A percentile compares a stretch with the other conserved stretches of the same genome.
phyloP scores from a whole-genome alignment of 2,797 vertebrate genomes.

The Schizopygopsis pylzovi region DNA sequence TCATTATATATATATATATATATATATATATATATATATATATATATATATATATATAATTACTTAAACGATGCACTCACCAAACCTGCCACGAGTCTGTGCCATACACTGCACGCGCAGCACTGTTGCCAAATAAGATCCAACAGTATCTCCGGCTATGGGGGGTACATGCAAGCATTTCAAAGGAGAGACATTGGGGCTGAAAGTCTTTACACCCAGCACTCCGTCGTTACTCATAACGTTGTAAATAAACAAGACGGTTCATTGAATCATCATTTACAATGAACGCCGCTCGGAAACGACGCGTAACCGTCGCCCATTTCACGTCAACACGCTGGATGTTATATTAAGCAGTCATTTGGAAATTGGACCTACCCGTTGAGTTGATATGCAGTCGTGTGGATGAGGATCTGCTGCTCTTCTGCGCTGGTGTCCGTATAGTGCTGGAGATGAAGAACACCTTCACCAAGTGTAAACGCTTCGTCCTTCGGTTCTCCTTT shows the following conservation, averaged over 20 bases:
- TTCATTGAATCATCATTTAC: not conserved
- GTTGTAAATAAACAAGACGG: not conserved
- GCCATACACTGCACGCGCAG: constrained; percentile 4
- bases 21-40: not conserved
- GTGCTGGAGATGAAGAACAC: constrained; percentile 39
- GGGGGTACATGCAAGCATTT: not conserved
- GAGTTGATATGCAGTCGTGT: not conserved
- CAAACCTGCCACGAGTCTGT: constrained; percentile 16
- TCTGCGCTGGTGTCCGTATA: not conserved
- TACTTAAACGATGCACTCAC: not conserved
- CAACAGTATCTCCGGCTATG: not conserved
- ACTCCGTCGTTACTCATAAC: not conserved
- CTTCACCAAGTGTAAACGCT: constrained; percentile 23
- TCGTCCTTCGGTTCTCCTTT: constrained; percentile 12
- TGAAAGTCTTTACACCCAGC: not conserved
- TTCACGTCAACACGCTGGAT: not conserved
- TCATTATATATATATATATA: no score
- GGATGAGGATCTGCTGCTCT: not conserved
- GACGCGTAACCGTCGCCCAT: constrained; percentile 5
- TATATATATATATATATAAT: not conserved
- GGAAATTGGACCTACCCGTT: constrained; percentile 4
- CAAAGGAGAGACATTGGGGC: not conserved
- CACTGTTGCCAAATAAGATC: constrained; percentile 23
- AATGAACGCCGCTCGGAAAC: constrained; percentile 2
- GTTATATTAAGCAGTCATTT: not conserved